These are phyloP conservation scores for Halcyon chelicuti DNA, from an alignment of 2,797 vertebrate genomes.

Conservation along the genomic window DNA sequence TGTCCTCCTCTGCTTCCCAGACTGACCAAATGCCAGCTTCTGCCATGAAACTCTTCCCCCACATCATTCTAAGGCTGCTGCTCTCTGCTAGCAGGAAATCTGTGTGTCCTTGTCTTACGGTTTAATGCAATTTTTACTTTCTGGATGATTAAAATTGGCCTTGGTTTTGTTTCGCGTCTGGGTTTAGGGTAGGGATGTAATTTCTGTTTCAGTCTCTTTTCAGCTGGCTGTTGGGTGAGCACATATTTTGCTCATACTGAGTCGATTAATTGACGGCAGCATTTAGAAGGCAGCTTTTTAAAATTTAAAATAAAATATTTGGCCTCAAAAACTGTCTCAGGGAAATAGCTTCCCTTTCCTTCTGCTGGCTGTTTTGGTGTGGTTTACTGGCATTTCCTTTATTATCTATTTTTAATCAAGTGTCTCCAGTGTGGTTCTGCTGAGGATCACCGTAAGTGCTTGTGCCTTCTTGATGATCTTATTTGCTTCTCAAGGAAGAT, in stretches of 20 bases:
- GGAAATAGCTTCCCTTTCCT: constrained; percentile 24
- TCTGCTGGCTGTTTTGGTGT: not conserved
- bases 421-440: not conserved
- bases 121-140: not conserved
- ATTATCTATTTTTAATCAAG: not conserved
- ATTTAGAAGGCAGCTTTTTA: not conserved
- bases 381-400: constrained; percentile 43
- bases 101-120: not conserved
- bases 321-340: not conserved
- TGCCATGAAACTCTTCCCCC: not conserved
- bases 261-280: not conserved
- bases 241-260: not conserved
- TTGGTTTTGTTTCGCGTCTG: not conserved
- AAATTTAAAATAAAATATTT: not conserved
- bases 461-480: not conserved
- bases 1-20: fast-evolving
- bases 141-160: not conserved
- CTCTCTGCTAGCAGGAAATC: not conserved
- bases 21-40: not conserved
- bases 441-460: not conserved
- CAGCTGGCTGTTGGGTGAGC: not conserved
- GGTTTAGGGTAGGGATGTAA: not conserved
- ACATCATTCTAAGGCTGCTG: fast-evolving
- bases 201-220: not conserved
- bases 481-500: not conserved